A percentile compares a stretch with the other conserved stretches of the same genome.
Evolutionary conservation across 2,113 vertebrate species (phyloP).

Genomic region (Toxotes jaculatrix): DNA sequence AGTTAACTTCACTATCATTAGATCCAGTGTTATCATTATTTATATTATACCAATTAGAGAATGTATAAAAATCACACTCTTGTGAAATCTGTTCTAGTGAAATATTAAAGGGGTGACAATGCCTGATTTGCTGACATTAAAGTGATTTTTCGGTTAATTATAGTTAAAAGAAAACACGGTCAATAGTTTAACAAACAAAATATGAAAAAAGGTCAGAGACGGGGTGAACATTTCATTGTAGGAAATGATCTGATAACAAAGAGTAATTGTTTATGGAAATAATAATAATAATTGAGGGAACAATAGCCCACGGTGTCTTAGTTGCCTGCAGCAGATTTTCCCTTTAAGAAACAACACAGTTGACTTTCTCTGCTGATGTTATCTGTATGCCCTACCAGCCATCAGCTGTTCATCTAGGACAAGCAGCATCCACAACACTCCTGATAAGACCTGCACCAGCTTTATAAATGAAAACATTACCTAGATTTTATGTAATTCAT

Average conservation of each 20-base stretch:
- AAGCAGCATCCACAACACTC: background rate
- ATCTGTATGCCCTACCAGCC: background rate
- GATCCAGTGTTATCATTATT: background rate
- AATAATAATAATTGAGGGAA: background rate
- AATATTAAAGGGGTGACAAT: background rate
- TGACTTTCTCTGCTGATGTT: background rate
- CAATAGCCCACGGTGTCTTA: background rate
- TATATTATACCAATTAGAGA: background rate
- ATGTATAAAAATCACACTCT: background rate
- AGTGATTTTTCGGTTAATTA: no score
- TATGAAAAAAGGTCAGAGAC: no score
- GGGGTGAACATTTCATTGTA: no score
- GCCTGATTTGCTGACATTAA: no score
- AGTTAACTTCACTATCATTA: background rate
- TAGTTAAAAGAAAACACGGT: no score
- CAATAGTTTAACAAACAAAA: no score
- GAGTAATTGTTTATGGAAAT: no score
- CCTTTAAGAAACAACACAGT: background rate
- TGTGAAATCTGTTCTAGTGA: background rate
- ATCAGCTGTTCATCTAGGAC: background rate
- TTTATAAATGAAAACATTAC: slow-evolving; percentile 12
- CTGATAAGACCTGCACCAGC: background rate
- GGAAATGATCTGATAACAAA: background rate
- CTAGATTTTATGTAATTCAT: slow-evolving; percentile 33
- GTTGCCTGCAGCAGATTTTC: background rate